Conservation (phyloP, 2,888 invertebrate genomes). For the Spisula subtruncata region DNA sequence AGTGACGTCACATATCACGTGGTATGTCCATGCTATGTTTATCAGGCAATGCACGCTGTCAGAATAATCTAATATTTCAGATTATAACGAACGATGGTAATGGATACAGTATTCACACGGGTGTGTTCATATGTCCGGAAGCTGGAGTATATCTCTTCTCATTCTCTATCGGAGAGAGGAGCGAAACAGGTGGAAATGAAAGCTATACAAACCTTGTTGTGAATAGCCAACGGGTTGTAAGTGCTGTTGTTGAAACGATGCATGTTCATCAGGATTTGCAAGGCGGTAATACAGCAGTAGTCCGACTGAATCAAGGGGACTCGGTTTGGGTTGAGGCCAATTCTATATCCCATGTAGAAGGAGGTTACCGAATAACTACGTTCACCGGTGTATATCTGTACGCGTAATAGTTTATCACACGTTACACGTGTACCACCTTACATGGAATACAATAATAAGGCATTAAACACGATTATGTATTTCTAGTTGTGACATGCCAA, state of each 20-base stretch:
- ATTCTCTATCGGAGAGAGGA: constrained; percentile 31
- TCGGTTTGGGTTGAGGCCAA: constrained; percentile 31
- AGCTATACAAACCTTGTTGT: not conserved
- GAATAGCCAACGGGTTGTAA: not conserved
- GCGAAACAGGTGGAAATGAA: not conserved
- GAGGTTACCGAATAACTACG: constrained; percentile 23
- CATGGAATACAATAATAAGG: no score
- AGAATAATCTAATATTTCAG: constrained; percentile 29
- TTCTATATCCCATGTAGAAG: constrained; percentile 24
- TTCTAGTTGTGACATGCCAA: no score
- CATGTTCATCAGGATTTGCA: constrained; percentile 36
- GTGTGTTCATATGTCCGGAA: constrained; percentile 40
- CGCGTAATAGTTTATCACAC: constrained; percentile 1
- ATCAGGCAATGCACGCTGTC: no score
- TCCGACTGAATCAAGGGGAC: constrained; percentile 23
- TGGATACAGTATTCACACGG: constrained; percentile 37
- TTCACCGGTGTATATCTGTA: constrained; percentile 44
- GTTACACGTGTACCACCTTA: no score
- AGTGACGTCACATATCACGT: no score
- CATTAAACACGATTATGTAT: no score
- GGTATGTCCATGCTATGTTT: no score
- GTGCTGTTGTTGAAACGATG: constrained; percentile 25
- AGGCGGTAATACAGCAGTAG: constrained; percentile 33
- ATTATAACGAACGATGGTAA: constrained; percentile 41
- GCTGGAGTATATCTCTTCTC: constrained; percentile 35